phyloP scores from a whole-genome alignment of 2,888 invertebrate genomes.

The Nasonovia ribisnigri region DNA sequence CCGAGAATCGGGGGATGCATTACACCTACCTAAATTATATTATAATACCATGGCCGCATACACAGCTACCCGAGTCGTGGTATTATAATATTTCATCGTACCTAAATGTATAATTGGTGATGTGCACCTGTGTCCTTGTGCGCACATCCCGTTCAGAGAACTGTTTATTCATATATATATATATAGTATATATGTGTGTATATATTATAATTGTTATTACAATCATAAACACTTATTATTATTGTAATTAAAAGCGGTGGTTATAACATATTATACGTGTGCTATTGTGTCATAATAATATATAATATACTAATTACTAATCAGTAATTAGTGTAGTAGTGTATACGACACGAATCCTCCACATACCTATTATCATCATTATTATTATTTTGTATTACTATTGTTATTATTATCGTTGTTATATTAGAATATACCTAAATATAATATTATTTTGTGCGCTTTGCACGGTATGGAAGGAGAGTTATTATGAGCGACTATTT shows the following conservation, averaged over 20 bases:
- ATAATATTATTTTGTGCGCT: not conserved
- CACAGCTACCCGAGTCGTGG: not conserved
- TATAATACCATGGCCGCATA: not conserved
- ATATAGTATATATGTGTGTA: too few relatives aligned
- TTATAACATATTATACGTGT: not conserved
- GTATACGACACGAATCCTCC: not conserved
- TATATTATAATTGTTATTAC: not conserved
- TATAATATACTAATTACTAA: not conserved
- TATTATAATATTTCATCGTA: not conserved
- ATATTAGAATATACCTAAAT: not conserved
- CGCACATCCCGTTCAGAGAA: slow-evolving; percentile 48
- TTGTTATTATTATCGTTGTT: not conserved
- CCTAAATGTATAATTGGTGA: not conserved
- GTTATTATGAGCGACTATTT: not conserved
- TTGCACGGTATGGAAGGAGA: not conserved
- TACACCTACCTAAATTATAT: not conserved
- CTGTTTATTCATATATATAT: slow-evolving; percentile 3
- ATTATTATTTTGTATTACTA: not conserved
- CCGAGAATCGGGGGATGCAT: not conserved
- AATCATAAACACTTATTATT: slow-evolving; percentile 11
- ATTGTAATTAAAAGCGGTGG: slow-evolving; percentile 13
- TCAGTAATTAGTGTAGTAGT: not conserved
- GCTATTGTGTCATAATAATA: slow-evolving; percentile 18
- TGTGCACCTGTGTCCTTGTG: slow-evolving; percentile 60
- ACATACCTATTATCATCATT: not conserved